A percentile compares a stretch with the other conserved stretches of the same genome.
phyloP scores from a whole-genome alignment of 2,113 vertebrate genomes.

The Phaethon lepturus region DNA sequence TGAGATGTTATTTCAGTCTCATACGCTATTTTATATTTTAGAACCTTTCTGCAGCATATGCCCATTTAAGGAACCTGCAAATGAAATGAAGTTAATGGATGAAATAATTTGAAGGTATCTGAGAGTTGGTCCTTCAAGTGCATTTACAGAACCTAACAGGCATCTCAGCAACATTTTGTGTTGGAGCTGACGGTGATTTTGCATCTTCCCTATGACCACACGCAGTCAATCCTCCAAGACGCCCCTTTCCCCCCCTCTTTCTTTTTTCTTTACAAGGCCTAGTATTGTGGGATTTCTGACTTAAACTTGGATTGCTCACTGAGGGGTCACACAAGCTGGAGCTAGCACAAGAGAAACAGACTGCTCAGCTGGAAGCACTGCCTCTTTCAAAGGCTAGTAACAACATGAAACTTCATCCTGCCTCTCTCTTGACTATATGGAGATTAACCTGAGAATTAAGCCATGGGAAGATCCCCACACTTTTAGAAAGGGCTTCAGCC shows the following conservation, averaged over 20 bases:
- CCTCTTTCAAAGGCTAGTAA: background rate
- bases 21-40: background rate
- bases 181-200: background rate
- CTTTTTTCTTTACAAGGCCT: background rate
- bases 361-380: background rate
- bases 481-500: background rate
- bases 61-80: background rate
- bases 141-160: background rate
- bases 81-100: background rate
- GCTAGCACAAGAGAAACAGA: background rate
- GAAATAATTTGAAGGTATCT: background rate
- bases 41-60: background rate
- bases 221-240: background rate
- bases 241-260: background rate
- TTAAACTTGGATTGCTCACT: background rate
- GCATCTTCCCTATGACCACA: background rate
- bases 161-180: fast-evolving
- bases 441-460: background rate
- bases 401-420: background rate
- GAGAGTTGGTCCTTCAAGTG: background rate
- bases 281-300: background rate
- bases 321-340: background rate
- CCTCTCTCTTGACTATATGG: background rate
- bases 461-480: background rate
- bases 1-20: background rate